A percentile compares a stretch with the other conserved stretches of the same genome.
These are phyloP conservation scores for Halictus ligatus DNA, from an alignment of 2,888 invertebrate species.

Conservation along the genomic window DNA sequence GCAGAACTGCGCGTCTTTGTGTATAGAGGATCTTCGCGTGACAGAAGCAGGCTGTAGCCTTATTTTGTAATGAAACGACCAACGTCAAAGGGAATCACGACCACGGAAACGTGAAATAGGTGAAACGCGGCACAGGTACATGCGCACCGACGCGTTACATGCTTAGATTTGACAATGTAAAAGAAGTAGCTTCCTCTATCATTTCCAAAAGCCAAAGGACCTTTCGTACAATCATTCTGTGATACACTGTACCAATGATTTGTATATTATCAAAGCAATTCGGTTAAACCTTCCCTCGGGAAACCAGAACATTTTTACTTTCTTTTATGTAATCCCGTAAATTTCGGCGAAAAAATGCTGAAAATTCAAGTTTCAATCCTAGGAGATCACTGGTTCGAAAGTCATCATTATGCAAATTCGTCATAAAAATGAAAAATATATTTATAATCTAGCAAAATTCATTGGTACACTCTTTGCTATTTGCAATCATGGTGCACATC, in stretches of 20 bases:
- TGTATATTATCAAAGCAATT: too few species aligned
- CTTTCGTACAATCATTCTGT: not conserved
- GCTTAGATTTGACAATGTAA: not conserved
- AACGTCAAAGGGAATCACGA: slow-evolving; percentile 55
- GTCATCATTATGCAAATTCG: not conserved
- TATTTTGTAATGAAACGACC: slow-evolving; percentile 59
- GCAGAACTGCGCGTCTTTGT: slow-evolving; percentile 33
- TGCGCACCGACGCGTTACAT: slow-evolving; percentile 9
- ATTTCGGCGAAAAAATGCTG: too few species aligned
- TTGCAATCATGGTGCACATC: not conserved
- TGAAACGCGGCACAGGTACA: slow-evolving; percentile 47
- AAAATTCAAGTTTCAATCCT: too few species aligned
- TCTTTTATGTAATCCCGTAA: too few species aligned
- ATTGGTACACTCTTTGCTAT: not conserved
- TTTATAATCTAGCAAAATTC: not conserved
- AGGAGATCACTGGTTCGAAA: too few species aligned
- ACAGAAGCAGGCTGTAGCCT: slow-evolving; percentile 46
- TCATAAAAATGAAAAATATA: not conserved
- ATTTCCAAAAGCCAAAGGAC: slow-evolving; percentile 45
- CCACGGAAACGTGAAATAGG: slow-evolving; percentile 47
- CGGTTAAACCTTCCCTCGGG: too few species aligned
- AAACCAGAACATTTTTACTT: too few species aligned
- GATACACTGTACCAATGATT: not conserved
- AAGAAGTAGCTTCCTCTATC: not conserved
- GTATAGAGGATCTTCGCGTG: slow-evolving; percentile 26